Conservation (phyloP, 2,888 invertebrate species). For the Andrena chrysosceles region DNA sequence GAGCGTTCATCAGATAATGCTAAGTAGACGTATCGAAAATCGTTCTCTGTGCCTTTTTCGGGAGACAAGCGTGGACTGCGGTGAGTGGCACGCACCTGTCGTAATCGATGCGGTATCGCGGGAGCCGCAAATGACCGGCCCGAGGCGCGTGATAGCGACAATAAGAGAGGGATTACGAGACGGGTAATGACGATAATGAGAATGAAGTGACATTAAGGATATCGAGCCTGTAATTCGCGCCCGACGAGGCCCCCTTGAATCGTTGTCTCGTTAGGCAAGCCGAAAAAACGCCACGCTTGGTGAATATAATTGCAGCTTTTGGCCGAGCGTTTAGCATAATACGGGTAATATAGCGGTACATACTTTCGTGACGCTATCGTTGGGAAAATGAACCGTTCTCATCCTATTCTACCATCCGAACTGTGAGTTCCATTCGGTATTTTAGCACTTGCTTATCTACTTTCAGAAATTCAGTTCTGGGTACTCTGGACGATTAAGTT, state of each 20-base stretch:
- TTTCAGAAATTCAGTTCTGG: no score
- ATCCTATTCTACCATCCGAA: no score
- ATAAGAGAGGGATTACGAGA: conserved; percentile 19
- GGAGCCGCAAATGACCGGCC: conserved; percentile 5
- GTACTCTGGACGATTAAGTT: no score
- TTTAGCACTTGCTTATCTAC: not conserved
- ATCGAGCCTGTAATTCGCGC: conserved; percentile 22
- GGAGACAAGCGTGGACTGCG: no score
- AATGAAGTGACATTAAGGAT: conserved; percentile 11
- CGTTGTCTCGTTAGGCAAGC: not conserved
- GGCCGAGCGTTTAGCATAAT: not conserved
- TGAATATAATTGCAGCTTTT: not conserved
- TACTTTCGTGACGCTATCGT: not conserved
- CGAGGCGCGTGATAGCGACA: conserved; percentile 24
- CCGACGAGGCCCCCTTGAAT: not conserved
- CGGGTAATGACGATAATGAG: conserved; percentile 19
- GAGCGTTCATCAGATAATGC: no score
- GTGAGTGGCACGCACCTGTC: conserved; percentile 33
- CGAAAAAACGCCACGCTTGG: not conserved
- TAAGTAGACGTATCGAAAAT: not conserved
- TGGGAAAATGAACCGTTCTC: not conserved
- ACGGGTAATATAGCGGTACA: not conserved
- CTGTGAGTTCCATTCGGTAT: not conserved
- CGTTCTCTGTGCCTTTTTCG: not conserved
- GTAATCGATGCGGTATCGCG: conserved; percentile 32